Base-by-base conservation (phyloP, 2,113 vertebrate genomes). In the Ptilonorhynchus violaceus region DNA sequence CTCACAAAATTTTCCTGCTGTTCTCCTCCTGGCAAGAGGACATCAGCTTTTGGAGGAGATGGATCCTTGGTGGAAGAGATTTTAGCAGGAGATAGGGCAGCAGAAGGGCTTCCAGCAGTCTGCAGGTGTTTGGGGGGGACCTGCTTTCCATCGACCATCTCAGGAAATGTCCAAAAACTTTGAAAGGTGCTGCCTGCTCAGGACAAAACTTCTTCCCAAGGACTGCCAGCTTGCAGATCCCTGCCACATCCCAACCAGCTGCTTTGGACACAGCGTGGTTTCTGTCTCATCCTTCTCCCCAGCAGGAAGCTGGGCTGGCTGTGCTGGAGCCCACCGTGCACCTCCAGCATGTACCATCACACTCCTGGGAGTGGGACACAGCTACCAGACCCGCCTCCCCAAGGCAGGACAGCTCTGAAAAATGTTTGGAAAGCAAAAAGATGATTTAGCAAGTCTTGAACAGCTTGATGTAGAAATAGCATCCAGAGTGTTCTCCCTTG, bases 251-350 rank as follows among this genome's bases (percentile, higher is more conserved):
- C 58, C 2, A 3, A 1, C 21, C 3, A 31, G 35, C 60, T 68
- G 60, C 56, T 93, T 35, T 10, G 49, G 58, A 75, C n/a, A 39
- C 0, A 0, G 0, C 4, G 1, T 15, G 20, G 28, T 58, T 91
- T 77, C 22, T 53, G 30, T 59, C 58, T 89, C 2, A 0, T 60
- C 58, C 24, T 68, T 41, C 30, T 37, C 79, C 1, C 1, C 7
- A 24, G 46, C 62, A 46, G 13, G 9, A 35, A 37, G 46, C n/a
- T 31, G 56, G 28, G 25, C 55, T 46, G 81, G 41, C 59, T 56
- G 49, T 7, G 15, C 42, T 10, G n/a, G 63, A 83, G 76, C 44
- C 42, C 1, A 0, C 39, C 0, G 0, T 62, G 72, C 50, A 25
- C 24, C 21, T 58, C 63, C 31, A 11, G 37, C 22, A 6, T 13